Percentiles rank a stretch among this genome's conserved stretches.
phyloP scores from a whole-genome alignment of 2,888 invertebrate species.

The Hesperia comma region DNA sequence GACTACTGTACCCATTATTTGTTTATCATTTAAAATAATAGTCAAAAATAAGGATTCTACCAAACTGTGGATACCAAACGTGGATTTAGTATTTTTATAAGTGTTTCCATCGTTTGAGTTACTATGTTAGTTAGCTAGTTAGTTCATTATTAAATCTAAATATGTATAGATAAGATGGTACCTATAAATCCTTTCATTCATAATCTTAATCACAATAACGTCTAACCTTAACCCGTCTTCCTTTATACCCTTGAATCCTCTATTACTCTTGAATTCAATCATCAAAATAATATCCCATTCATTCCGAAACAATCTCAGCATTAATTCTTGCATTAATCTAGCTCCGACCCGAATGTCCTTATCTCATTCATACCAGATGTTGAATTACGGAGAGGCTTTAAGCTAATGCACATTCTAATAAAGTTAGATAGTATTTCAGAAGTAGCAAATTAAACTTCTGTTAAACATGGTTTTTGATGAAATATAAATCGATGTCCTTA shows the following conservation, averaged over 20 bases:
- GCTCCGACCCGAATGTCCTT: slow-evolving; percentile 32
- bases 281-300: slow-evolving; percentile 32
- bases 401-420: slow-evolving; percentile 18
- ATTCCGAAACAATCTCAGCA: slow-evolving; percentile 30
- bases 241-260: slow-evolving; percentile 25
- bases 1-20: neutral
- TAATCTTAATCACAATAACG: slow-evolving; percentile 16
- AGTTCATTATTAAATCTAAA: too few relatives aligned
- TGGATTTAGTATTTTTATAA: too few relatives aligned
- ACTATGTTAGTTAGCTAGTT: too few relatives aligned
- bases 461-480: neutral
- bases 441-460: slow-evolving; percentile 17
- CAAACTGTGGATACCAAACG: too few relatives aligned
- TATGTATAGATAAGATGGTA: too few relatives aligned
- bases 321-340: slow-evolving; percentile 33
- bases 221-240: slow-evolving; percentile 23
- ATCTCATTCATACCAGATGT: slow-evolving; percentile 37
- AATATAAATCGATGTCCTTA: neutral
- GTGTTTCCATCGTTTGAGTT: too few relatives aligned
- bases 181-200: slow-evolving; percentile 19
- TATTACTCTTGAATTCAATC: slow-evolving; percentile 26
- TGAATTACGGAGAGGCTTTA: slow-evolving; percentile 21
- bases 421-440: neutral
- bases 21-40: neutral
- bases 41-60: too few relatives aligned